These are phyloP conservation scores for Tokudaia muenninki DNA, from an alignment of 2,797 vertebrate genomes.

Conservation along the genomic window DNA sequence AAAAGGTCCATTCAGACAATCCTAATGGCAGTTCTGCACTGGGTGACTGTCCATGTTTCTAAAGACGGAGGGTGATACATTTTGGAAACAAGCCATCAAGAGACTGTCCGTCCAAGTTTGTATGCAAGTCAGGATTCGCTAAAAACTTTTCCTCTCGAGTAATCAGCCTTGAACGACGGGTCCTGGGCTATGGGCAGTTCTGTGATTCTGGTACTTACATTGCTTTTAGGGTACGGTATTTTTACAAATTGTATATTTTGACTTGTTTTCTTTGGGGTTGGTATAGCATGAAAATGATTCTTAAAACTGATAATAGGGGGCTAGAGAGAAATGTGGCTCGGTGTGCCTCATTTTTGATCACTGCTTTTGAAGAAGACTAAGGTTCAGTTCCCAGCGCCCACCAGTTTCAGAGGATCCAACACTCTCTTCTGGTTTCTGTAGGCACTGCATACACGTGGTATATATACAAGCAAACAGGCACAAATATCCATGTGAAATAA, in stretches of 20 bases:
- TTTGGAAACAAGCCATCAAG: neutral
- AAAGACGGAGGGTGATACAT: rapidly evolving
- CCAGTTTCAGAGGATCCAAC: neutral
- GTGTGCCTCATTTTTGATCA: neutral
- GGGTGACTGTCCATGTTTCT: neutral
- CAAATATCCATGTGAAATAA: neutral
- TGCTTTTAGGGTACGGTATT: neutral
- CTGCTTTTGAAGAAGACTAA: neutral
- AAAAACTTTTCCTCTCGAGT: neutral
- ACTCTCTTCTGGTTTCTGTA: neutral
- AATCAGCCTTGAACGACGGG: neutral
- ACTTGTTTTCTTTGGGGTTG: neutral
- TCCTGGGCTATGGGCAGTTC: too few species aligned
- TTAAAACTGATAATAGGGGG: neutral
- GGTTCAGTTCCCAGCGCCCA: neutral
- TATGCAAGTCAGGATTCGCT: neutral
- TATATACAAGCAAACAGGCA: neutral
- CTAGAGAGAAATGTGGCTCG: neutral
- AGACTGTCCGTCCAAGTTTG: neutral
- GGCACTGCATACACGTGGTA: too few species aligned
- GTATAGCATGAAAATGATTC: neutral
- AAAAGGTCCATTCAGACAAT: neutral
- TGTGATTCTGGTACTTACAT: neutral
- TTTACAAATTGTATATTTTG: neutral
- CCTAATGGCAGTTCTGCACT: neutral